Evolutionary conservation across 2,113 vertebrate species (phyloP), one percentile per base, ranked within the genome.

Genomic region (Thamnophis sirtalis): DNA sequence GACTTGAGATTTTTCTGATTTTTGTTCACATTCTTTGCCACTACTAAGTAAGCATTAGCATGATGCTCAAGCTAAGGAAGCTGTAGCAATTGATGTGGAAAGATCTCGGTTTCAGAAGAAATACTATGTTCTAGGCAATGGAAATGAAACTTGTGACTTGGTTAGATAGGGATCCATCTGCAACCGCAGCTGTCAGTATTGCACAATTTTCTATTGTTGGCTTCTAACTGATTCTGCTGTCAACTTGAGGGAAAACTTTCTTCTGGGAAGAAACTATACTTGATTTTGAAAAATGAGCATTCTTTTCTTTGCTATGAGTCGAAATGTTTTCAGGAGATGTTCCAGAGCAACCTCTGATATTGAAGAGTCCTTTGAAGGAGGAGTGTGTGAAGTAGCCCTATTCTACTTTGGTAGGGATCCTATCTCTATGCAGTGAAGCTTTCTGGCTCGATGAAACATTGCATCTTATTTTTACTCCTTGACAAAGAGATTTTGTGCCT

Each of bases 61-160:
- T 6, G 33, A 50, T 50, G 68, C 11, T 24, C 22, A 49, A 38
- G 38, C 24, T 5, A 10, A 7, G 9, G 89, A 92, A 89, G 58
- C 24, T 86, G 86, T 54, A 49, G 80, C 13, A 43, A 86, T 73
- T 85, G 91, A 53, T 89, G 55, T 87, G 3, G 28, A 33, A 87
- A 87, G 92, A 80, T 19, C 2, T 4, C 11, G 13, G 26, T 92
- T 2, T 26, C 0, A 28, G 24, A 86, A 54, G 51, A 93, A 87
- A 63, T 49, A 84, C 91, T 73, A 95, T 54, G 73, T 89, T 96
- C 89, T 55, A 38, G 50, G 89, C 92, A 87, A 93, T 97, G 97
- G 97, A 98, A 98, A 97, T 96, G 97, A 97, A 98, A 97, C 97
- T 97, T 87, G 22, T 91, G 86, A 90, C 86, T 87, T 93, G 95